phyloP scores from a whole-genome alignment of 2,888 invertebrate genomes.

The Smittia aterrima region DNA sequence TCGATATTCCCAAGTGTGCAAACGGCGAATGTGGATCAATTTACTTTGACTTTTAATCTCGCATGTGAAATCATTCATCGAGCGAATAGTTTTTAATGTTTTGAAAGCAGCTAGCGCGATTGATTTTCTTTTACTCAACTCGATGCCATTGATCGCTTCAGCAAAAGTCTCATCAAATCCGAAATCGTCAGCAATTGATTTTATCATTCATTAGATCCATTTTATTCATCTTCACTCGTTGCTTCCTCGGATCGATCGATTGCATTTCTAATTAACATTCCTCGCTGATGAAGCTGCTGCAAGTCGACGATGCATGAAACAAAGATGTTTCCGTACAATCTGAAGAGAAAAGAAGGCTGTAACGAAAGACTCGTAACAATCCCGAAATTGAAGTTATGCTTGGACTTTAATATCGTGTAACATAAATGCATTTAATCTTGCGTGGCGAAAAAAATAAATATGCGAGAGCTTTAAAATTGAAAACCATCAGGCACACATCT shows the following conservation, averaged over 20 bases:
- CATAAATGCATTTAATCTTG: slow-evolving; percentile 12
- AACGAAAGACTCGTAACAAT: background rate
- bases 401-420: background rate
- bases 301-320: too few species aligned
- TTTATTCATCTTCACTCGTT: background rate
- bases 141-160: slow-evolving; percentile 1
- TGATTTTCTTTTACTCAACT: background rate
- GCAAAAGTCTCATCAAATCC: background rate
- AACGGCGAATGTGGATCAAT: slow-evolving; percentile 35
- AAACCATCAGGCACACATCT: slow-evolving; percentile 15
- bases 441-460: background rate
- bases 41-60: slow-evolving; percentile 31
- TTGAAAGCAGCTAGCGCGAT: background rate
- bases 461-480: background rate
- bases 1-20: background rate
- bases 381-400: slow-evolving; percentile 8
- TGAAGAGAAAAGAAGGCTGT: slow-evolving; percentile 1
- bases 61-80: slow-evolving; percentile 10
- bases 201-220: slow-evolving; percentile 33
- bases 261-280: slow-evolving; percentile 34
- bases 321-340: background rate
- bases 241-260: background rate
- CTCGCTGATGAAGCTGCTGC: background rate
- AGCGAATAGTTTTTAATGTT: too few species aligned
- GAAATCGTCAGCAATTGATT: slow-evolving; percentile 24